Evolutionary conservation across 2,113 vertebrate genomes (phyloP).

Genomic region (Sphaerodactylus townsendi): DNA sequence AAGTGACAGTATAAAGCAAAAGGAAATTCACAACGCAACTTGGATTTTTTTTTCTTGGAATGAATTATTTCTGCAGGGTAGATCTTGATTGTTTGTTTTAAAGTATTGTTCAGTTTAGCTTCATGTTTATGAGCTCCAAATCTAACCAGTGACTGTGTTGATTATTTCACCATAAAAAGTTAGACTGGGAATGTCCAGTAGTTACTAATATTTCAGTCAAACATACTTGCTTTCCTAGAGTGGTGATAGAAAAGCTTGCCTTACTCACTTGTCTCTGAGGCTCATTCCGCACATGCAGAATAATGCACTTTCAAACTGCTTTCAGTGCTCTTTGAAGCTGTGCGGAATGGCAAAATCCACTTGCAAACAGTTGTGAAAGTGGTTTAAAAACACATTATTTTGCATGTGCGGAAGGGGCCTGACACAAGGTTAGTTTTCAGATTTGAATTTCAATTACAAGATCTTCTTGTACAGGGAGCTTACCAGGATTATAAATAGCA

Average conservation of each 20-base stretch:
- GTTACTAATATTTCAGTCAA: background rate
- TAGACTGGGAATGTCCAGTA: background rate
- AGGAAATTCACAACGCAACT: background rate
- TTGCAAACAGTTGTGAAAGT: no score
- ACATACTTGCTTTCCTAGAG: background rate
- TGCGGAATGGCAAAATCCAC: no score
- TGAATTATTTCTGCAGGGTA: background rate
- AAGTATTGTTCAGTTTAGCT: background rate
- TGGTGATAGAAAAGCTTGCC: background rate
- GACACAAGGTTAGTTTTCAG: background rate
- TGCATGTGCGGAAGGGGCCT: no score
- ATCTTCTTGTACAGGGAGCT: background rate
- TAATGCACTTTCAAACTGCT: no score
- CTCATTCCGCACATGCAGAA: no score
- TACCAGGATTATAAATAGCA: background rate
- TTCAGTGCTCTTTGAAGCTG: no score
- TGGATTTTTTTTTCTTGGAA: background rate
- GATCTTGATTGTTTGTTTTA: background rate
- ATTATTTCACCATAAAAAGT: background rate
- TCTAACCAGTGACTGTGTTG: background rate
- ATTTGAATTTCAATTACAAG: background rate
- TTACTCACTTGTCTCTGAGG: background rate
- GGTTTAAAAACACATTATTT: no score
- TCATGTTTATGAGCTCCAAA: background rate
- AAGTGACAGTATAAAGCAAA: conserved; percentile 15